Evolutionary conservation across 2,797 vertebrate species (phyloP).

Genomic region (Crax fasciolata): DNA sequence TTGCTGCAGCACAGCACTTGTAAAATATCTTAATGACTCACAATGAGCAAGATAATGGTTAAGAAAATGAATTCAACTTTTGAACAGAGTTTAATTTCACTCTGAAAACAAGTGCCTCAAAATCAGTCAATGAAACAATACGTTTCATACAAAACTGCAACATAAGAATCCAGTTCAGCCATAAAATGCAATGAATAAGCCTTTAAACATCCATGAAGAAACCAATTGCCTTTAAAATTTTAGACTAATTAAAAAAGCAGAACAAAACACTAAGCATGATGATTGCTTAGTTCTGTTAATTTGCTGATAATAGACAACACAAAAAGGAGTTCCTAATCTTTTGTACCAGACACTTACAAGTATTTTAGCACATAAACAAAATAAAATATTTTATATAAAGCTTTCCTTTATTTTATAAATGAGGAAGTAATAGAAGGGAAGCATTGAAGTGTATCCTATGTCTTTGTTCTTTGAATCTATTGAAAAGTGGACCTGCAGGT

Average conservation of each 20-base stretch:
- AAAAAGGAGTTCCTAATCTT: slow-evolving; percentile 27
- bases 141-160: slow-evolving; percentile 11
- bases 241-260: slow-evolving; percentile 30
- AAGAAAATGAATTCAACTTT: slow-evolving; percentile 53
- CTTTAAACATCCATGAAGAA: slow-evolving; percentile 55
- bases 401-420: slow-evolving; percentile 29
- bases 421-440: not conserved
- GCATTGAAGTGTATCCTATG: not conserved
- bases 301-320: slow-evolving; percentile 24
- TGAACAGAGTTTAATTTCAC: slow-evolving; percentile 31
- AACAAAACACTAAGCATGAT: slow-evolving; percentile 15
- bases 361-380: slow-evolving; percentile 34
- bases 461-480: not conserved
- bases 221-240: slow-evolving; percentile 44
- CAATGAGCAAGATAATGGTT: not conserved
- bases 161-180: not conserved
- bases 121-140: slow-evolving; percentile 38
- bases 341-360: not conserved
- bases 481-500: not conserved
- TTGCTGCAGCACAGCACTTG: slow-evolving; percentile 1
- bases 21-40: slow-evolving; percentile 46
- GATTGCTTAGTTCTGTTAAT: slow-evolving; percentile 49
- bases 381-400: not conserved
- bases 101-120: slow-evolving; percentile 21
- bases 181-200: slow-evolving; percentile 37